Percentiles rank a stretch among this genome's conserved stretches.
Evolutionary conservation across 2,797 vertebrate species (phyloP).

Genomic region (Microcaecilia unicolor): DNA sequence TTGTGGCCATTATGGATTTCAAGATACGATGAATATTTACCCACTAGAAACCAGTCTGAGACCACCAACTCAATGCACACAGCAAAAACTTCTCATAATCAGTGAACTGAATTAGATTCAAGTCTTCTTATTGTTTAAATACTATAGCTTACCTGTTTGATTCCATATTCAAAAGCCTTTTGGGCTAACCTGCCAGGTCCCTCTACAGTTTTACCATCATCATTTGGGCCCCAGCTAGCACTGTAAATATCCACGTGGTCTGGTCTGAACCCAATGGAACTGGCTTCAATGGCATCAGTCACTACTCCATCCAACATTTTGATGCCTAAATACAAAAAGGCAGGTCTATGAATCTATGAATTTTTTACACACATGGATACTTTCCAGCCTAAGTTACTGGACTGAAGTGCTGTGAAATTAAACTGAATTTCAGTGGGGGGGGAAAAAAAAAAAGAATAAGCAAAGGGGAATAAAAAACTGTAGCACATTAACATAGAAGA

Average conservation of each 20-base stretch:
- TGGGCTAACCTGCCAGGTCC: slow-evolving; percentile 88
- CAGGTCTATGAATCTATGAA: background rate
- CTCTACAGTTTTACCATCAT: slow-evolving; percentile 94
- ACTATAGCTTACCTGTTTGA: slow-evolving; percentile 84
- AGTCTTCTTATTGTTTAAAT: no score
- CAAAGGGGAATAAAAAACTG: no score
- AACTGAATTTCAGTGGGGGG: background rate
- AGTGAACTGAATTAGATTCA: no score
- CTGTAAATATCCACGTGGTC: slow-evolving; percentile 96
- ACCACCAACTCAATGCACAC: no score
- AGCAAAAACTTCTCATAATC: no score
- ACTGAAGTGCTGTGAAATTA: background rate
- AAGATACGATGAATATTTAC: no score
- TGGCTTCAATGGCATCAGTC: slow-evolving; percentile 94
- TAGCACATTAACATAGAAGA: no score
- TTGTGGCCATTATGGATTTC: no score
- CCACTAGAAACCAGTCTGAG: no score
- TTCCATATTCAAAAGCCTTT: slow-evolving; percentile 94
- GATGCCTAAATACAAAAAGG: slow-evolving; percentile 59
- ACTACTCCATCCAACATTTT: slow-evolving; percentile 95
- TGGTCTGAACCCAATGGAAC: slow-evolving; percentile 91
- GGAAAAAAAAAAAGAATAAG: background rate
- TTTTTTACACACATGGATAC: background rate
- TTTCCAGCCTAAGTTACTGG: background rate
- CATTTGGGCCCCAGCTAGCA: slow-evolving; percentile 95